Conservation (phyloP, 2,113 vertebrate genomes). For the Pelecanus crispus region DNA sequence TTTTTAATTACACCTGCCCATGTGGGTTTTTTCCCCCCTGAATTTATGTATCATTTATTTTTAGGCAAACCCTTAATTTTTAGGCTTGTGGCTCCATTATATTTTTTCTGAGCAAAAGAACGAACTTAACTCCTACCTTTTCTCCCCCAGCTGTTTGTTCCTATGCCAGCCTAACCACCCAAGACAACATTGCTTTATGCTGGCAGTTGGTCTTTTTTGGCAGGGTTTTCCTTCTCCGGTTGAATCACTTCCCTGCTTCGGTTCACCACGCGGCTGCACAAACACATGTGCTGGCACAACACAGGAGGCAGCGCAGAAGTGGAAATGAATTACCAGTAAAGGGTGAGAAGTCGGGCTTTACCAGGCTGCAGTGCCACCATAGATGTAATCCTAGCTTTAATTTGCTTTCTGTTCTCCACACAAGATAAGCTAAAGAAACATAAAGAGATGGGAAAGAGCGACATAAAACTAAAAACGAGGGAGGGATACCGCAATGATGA, state of each 20-base stretch:
- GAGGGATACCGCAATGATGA: accelerated
- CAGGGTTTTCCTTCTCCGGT: not conserved
- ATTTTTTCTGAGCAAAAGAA: not conserved
- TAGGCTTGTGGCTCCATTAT: not conserved
- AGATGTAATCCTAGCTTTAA: not conserved
- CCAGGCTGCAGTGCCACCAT: not conserved
- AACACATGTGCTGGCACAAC: not conserved
- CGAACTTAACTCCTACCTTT: not conserved
- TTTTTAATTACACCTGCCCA: not conserved
- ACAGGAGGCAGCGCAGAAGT: not conserved
- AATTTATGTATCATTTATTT: not conserved
- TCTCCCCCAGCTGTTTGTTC: not conserved
- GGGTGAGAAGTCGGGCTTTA: not conserved
- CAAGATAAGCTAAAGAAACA: not conserved
- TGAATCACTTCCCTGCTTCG: not conserved
- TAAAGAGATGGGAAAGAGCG: not conserved
- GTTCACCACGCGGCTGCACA: not conserved
- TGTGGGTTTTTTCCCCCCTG: too few relatives aligned
- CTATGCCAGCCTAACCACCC: not conserved
- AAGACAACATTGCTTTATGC: not conserved
- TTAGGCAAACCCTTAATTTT: not conserved
- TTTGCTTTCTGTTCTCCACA: not conserved
- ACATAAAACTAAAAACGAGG: not conserved
- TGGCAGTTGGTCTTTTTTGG: not conserved
- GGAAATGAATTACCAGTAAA: not conserved